Base-by-base conservation (phyloP, 2,888 invertebrate genomes). In the Anticlea derivata region DNA sequence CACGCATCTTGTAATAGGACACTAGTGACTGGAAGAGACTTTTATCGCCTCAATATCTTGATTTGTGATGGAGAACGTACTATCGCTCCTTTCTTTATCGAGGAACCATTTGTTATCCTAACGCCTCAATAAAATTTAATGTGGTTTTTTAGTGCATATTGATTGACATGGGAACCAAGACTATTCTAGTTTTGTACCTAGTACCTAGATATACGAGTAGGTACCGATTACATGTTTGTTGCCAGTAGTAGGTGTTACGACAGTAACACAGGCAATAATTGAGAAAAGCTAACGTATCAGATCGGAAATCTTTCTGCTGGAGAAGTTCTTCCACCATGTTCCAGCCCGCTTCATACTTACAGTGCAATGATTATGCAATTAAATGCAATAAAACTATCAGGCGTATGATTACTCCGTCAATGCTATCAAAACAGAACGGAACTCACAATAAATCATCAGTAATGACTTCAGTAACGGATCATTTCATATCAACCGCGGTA, bases 1-100 rank as follows among this genome's bases (percentile, higher is more conserved):
- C 72, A 78, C 69, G 73, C 74, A 73, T 66, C 77, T 78, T 69
- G 80, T 80, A 83, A 84, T 77, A 79, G 70, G 70, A 83, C 76
- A 80, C 80, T 73, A 63, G 70, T 78, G 78, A 80, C 80, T 79
- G 78, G 75, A 78, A 70, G 69, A 64, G 75, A 78, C 79, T 61
- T 78, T 80, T 82, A 85, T 82, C 79, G 71, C 55, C 70, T 78
- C 78, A 77, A 77, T 77, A 83, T 84, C 85, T 78, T 83, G 82
- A 83, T 83, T 83, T 85, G 82, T 83, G 65, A 48, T 55, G 62
- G 63, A 65, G 65, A 68, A 69, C 69, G 62, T 70, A 72, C 72
- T 76, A 76, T 75, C 72, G 66, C 72, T 73, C 73, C 69, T 70
- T 65, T 72, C 72, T 74, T 65, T 67, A 74, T 70, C 72, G 68